phyloP scores from a whole-genome alignment of 2,113 vertebrate species.

The Halcyon senegalensis region DNA sequence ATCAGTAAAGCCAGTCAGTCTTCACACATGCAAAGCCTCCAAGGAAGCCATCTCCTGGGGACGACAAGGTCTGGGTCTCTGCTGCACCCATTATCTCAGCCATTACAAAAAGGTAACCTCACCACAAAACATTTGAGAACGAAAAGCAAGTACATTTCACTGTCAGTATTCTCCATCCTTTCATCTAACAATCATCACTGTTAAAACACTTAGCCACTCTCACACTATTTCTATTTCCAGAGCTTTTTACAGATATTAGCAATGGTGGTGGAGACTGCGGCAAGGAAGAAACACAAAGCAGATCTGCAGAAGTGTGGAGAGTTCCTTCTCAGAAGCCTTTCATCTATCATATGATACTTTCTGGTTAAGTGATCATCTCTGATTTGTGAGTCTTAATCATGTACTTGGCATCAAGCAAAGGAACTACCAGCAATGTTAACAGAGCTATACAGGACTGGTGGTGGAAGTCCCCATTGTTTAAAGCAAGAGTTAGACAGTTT shows the following conservation, averaged over 20 bases:
- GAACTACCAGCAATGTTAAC: not conserved
- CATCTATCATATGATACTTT: not conserved
- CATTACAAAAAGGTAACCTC: not conserved
- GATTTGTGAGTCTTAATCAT: conserved; percentile 33
- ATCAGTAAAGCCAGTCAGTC: not conserved
- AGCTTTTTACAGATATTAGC: not conserved
- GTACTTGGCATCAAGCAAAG: conserved; percentile 21
- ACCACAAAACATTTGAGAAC: not conserved
- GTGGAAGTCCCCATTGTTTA: conserved; percentile 27
- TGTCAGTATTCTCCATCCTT: not conserved
- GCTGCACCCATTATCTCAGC: not conserved
- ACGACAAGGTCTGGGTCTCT: not conserved
- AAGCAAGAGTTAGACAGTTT: conserved; percentile 13
- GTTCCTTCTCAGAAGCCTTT: not conserved
- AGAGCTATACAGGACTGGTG: not conserved
- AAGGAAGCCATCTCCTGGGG: not conserved
- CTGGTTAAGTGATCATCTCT: conserved; percentile 35
- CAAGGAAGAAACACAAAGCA: not conserved
- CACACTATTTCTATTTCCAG: not conserved
- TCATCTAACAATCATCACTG: not conserved
- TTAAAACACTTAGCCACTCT: not conserved
- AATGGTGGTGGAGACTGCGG: not conserved
- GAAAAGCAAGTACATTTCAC: not conserved
- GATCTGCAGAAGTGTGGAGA: not conserved
- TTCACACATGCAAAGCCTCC: not conserved